These are phyloP conservation scores for Muscina levida DNA, from an alignment of 2,888 invertebrate species.

Conservation along the genomic window DNA sequence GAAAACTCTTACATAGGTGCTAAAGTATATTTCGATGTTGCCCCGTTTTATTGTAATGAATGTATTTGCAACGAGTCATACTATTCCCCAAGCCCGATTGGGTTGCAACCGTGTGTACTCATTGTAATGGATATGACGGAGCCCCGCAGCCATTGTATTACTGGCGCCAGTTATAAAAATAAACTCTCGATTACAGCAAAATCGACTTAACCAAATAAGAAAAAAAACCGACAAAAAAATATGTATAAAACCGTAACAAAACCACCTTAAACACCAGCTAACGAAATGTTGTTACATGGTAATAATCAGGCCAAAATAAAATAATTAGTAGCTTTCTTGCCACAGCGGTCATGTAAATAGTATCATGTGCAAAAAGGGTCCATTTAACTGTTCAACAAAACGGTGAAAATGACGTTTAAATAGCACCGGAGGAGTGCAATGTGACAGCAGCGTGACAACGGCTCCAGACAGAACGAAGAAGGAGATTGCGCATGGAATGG, in stretches of 20 bases:
- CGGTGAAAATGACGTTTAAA: no score
- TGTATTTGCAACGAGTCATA: slow-evolving; percentile 14
- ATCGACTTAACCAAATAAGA: background rate
- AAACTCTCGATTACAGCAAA: slow-evolving; percentile 61
- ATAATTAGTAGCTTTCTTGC: slow-evolving; percentile 40
- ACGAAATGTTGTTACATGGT: slow-evolving; percentile 52
- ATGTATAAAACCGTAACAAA: background rate
- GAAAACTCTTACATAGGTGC: slow-evolving; percentile 19
- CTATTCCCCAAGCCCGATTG: background rate
- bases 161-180: slow-evolving; percentile 65
- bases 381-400: background rate
- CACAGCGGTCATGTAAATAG: background rate
- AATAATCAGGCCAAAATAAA: slow-evolving; percentile 60
- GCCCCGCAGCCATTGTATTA: slow-evolving; percentile 12
- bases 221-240: background rate
- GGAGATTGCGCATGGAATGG: no score
- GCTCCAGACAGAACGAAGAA: no score
- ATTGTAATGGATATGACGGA: slow-evolving; percentile 31
- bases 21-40: slow-evolving; percentile 34
- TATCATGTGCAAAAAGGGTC: background rate
- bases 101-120: background rate
- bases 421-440: no score
- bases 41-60: slow-evolving; percentile 17
- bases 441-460: no score
- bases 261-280: background rate